These are phyloP conservation scores for Steinernema scapterisci DNA, from an alignment of 2,888 invertebrate species.

Conservation along the genomic window DNA sequence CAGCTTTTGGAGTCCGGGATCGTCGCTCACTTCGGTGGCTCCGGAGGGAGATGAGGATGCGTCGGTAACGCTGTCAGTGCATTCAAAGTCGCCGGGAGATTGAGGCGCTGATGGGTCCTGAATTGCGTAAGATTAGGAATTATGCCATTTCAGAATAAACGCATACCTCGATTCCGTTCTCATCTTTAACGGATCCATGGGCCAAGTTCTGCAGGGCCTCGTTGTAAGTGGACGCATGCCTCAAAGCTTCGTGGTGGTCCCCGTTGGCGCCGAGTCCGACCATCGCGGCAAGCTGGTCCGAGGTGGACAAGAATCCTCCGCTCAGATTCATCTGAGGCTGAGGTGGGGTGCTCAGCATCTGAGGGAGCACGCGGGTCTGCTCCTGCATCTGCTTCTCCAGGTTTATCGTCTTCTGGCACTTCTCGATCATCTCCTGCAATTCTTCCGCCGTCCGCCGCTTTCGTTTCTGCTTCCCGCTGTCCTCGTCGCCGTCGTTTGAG, in stretches of 20 bases:
- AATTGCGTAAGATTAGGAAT: background rate
- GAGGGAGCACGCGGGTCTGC: slow-evolving; percentile 6
- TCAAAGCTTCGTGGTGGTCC: background rate
- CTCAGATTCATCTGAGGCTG: background rate
- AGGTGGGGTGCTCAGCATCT: slow-evolving; percentile 13
- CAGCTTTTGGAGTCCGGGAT: slow-evolving; percentile 10
- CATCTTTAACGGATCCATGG: slow-evolving; percentile 2
- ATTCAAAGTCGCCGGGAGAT: slow-evolving; percentile 4
- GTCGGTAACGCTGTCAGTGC: slow-evolving; percentile 16
- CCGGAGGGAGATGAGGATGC: slow-evolving; percentile 19
- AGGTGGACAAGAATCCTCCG: slow-evolving; percentile 42
- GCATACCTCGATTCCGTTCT: slow-evolving; percentile 9
- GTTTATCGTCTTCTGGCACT: slow-evolving; percentile 29
- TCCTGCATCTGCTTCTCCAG: slow-evolving; percentile 33
- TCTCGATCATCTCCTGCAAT: slow-evolving; percentile 30
- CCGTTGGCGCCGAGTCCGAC: slow-evolving; percentile 42
- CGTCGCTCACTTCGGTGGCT: slow-evolving; percentile 25
- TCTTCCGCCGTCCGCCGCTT: slow-evolving; percentile 31
- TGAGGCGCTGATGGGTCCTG: slow-evolving; percentile 3
- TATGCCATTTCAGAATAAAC: background rate
- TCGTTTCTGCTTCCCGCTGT: slow-evolving; percentile 10
- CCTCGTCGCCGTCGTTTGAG: slow-evolving; percentile 18
- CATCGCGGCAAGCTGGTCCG: slow-evolving; percentile 54
- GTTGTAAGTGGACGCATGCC: background rate
- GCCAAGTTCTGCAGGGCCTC: slow-evolving; percentile 13